Base-by-base conservation (phyloP, 2,888 invertebrate species). In the Eulithis testata region DNA sequence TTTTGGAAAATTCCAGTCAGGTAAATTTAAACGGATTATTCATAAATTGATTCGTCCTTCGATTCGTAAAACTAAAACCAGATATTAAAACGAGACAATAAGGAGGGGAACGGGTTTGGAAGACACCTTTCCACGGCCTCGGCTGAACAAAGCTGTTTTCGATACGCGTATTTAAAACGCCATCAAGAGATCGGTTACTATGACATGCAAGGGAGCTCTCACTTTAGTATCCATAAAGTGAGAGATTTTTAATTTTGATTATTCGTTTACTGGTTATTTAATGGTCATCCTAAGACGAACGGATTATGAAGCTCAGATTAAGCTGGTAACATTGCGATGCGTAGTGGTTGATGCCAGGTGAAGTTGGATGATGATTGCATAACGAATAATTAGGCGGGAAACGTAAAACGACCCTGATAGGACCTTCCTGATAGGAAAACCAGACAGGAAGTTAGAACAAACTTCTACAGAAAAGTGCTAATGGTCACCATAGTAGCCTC, bases 41-140 rank as follows among this genome's bases (percentile, higher is more conserved):
- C 43, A 53, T 59, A 65, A 68, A 72, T 65, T 65, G 66, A 67
- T 66, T 61, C 63, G 58, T 65, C 60, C 59, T 66, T 57, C 60
- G 64, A 66, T 58, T 57, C 56, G 66, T 63, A 49, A 66, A 69
- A 65, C 70, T 58, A 66, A 67, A 67, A 72, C 63, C 60, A 62
- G 65, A 67, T 68, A 69, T 61, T 58, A 70, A 63, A 67, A 69
- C 68, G 61, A 70, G 71, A 69, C 66, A 70, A 69, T 67, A 58
- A 73, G 72, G 67, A 62, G 44, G 65, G 70, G 70, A 76, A 76
- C 75, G 69, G 68, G 75, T 75, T 77, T 71, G 65, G 76, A 77
- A 77, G 76, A 79, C 74, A 80, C 76, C 75, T 77, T 76, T 76
- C 72, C 73, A 73, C 72, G 70, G 72, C 76, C 73, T 76, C 77